phyloP scores from a whole-genome alignment of 2,113 vertebrate species.

The Notothenia coriiceps region DNA sequence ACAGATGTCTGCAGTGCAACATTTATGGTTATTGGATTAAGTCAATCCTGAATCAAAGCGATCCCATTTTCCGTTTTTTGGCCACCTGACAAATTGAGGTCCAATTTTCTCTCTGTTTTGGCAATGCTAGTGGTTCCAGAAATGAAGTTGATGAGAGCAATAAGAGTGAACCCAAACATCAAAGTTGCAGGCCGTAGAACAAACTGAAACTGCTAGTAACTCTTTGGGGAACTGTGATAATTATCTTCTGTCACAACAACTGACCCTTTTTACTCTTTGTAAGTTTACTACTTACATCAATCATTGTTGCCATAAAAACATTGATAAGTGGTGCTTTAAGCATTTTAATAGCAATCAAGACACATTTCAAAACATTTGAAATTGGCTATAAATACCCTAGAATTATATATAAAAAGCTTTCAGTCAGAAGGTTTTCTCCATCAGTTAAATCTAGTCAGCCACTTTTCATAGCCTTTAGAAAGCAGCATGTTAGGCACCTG shows the following conservation, averaged over 20 bases:
- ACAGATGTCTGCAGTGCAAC: neutral
- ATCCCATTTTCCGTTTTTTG: neutral
- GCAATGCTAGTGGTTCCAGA: neutral
- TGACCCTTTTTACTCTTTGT: neutral
- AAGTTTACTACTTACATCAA: neutral
- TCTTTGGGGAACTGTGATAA: neutral
- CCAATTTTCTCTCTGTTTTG: neutral
- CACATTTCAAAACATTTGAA: neutral
- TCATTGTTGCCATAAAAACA: neutral
- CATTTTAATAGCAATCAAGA: neutral
- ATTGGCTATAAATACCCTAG: neutral
- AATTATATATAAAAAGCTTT: neutral
- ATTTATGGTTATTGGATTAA: neutral
- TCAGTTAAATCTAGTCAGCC: neutral
- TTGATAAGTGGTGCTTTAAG: neutral
- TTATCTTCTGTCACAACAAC: neutral
- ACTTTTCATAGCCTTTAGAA: slow-evolving; percentile 1
- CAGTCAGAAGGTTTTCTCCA: neutral
- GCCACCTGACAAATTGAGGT: neutral
- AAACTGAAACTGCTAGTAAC: neutral
- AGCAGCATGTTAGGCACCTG: neutral
- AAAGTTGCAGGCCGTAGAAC: too few species aligned
- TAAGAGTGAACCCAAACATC: too few species aligned
- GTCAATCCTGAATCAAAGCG: neutral
- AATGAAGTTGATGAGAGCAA: neutral